Evolutionary conservation across 2,113 vertebrate species (phyloP).

Genomic region (Amphiprion percula): DNA sequence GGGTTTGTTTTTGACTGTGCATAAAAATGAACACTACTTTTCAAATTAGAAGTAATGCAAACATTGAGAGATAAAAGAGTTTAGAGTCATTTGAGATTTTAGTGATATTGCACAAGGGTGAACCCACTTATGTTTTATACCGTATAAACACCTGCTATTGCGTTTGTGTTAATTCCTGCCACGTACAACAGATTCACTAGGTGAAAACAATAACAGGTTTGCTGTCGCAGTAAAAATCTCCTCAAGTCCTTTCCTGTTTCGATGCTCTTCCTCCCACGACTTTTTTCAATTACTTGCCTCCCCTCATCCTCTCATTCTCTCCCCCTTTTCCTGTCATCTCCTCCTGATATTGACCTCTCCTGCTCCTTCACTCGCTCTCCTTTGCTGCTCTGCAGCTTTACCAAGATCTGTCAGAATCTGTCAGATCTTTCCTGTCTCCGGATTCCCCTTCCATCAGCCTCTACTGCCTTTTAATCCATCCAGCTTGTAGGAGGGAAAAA

Average conservation of each 20-base stretch:
- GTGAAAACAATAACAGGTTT: too few relatives aligned
- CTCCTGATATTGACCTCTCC: constrained; percentile 32
- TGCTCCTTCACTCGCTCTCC: not conserved
- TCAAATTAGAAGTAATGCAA: too few relatives aligned
- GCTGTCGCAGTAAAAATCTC: too few relatives aligned
- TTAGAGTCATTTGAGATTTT: too few relatives aligned
- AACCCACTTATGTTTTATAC: too few relatives aligned
- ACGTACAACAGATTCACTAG: too few relatives aligned
- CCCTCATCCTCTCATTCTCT: not conserved
- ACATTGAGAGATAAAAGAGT: too few relatives aligned
- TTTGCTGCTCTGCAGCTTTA: not conserved
- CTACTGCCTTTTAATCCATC: constrained; percentile 48
- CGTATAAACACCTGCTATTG: too few relatives aligned
- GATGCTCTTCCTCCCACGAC: not conserved
- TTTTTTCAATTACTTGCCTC: not conserved
- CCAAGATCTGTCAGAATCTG: constrained; percentile 38
- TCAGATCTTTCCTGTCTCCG: constrained; percentile 57
- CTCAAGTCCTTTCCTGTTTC: not conserved
- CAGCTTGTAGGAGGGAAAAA: constrained; percentile 20
- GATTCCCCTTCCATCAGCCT: constrained; percentile 41
- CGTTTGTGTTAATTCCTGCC: too few relatives aligned
- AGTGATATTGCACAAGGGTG: too few relatives aligned
- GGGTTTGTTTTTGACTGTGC: too few relatives aligned
- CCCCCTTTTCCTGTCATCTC: constrained; percentile 14
- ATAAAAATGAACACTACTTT: too few relatives aligned